Base-by-base conservation (phyloP, 1,140 invertebrate species). In the Camponotus pennsylvanicus region DNA sequence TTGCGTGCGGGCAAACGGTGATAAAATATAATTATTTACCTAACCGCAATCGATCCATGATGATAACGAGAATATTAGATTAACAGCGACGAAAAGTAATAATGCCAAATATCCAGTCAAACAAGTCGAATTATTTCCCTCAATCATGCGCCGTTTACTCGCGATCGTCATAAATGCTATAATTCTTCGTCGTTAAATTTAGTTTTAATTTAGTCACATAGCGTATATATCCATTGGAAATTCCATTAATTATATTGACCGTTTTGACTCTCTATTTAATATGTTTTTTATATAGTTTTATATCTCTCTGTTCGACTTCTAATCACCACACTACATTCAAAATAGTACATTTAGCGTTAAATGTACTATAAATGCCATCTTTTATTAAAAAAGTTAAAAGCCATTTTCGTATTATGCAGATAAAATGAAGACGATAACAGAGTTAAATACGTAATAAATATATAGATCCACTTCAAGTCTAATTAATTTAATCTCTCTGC, bases 31-130 rank as follows among this genome's bases (percentile, higher is more conserved):
- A 71, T 71, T 59, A 82, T 45, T 73, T 27, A 27, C 27, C 7
- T 45, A 52, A 70, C 21, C 52, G 32, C 15, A 71, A 40, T n/a
- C 1, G n/a, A n/a, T 34, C 6, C 34, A n/a, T 45, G 52, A 11
- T 34, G 63, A 85, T 55, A 45, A 57, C 45, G 9, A 11, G 37
- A 76, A 66, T 55, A 79, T 21, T 76, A 66, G 34, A 21, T 64
- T 85, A 57, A 59, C 67, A 66, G 64, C 27, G 45, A 18, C 34
- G 45, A 79, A 67, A 79, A 45, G 4, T 76, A 85, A 76, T 64
- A 78, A 78, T 27, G 27, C 40, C 21, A 69, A 76, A 85, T 79
- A 85, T 83, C 79, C 69, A 27, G 69, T 75, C 27, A 49, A 75
- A 73, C 69, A 61, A 57, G 79, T 75, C 40, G 67, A 13, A 75